Evolutionary conservation across 2,113 vertebrate species (phyloP), one percentile per base, ranked within the genome.

Genomic region (Onychostoma macrolepis): DNA sequence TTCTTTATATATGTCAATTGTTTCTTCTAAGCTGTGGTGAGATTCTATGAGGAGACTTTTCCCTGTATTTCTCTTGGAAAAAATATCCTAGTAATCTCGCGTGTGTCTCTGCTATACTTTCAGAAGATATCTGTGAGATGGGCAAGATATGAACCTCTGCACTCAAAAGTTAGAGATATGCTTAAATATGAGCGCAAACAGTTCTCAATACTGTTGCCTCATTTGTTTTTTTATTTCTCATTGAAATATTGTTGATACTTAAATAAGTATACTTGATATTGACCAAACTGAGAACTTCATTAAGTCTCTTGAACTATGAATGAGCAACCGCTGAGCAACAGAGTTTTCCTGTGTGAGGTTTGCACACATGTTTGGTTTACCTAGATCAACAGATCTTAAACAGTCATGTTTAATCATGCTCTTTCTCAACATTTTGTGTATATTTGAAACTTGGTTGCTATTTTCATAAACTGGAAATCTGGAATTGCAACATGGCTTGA

Each of bases 321-420:
- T n/a, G 21, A n/a, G 72, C 38, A 45, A 76, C 43, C 1, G n/a
- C 43, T 50, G 45, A 50, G 45, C 45, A 78, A 17, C 24, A 28
- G 4, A 33, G 74, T 26, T 48, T 45, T 45, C 41, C 36, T 28
- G 74, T 26, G 72, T 10, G 74, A 48, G 11, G 74, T 28, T 76
- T 76, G 74, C 45, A 53, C n/a, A 76, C 75, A 77, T 30, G 75
- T 53, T 78, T 78, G 33, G 26, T 78, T 45, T 78, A 33, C 19
- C 48, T 78, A 30, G 76, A 33, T 53, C 76, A 53, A 78, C 28
- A 53, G 48, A 53, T 45, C 41, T 30, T 77, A 26, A 50, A 50
- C 43, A 45, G 41, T 77, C 43, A 77, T 77, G 75, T 33, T 78
- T 78, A 53, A 33, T 78, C 45, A 30, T 15, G 43, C 26, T 53